Conservation (phyloP, 2,888 invertebrate species). For the Atethmia centrago region DNA sequence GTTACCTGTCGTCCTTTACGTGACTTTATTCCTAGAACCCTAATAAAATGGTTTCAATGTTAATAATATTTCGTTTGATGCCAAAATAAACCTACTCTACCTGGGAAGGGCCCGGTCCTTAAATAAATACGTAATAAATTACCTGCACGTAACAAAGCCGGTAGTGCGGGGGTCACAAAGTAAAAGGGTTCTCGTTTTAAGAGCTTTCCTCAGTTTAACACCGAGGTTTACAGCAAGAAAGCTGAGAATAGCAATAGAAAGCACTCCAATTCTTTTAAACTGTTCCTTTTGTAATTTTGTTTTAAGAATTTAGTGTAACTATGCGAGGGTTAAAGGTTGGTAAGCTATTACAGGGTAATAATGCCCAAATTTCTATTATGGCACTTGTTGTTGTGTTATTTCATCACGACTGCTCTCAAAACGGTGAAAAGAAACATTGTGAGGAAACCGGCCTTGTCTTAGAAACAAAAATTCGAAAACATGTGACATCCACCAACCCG, state of each 20-base stretch:
- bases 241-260: conserved; percentile 65
- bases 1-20: conserved; percentile 18
- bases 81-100: conserved; percentile 57
- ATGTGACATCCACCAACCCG: no score
- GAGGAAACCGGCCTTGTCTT: no score
- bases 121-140: conserved; percentile 60
- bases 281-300: conserved; percentile 42
- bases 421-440: no score
- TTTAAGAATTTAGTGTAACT: conserved; percentile 46
- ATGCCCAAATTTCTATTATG: conserved; percentile 35
- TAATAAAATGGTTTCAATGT: conserved; percentile 53
- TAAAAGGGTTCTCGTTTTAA: conserved; percentile 72
- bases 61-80: conserved; percentile 56
- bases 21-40: conserved; percentile 45
- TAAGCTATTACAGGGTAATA: conserved; percentile 28
- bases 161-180: conserved; percentile 62
- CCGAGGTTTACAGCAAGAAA: conserved; percentile 67
- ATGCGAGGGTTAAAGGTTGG: conserved; percentile 31
- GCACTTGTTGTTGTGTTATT: no score
- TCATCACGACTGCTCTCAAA: no score
- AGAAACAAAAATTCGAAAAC: no score
- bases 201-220: conserved; percentile 64
- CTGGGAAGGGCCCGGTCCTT: conserved; percentile 43
- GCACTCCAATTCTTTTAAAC: conserved; percentile 52
- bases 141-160: conserved; percentile 56